Evolutionary conservation across 53 echinoderm and acorn worm species (phyloP).

Genomic region (Antedon mediterranea): DNA sequence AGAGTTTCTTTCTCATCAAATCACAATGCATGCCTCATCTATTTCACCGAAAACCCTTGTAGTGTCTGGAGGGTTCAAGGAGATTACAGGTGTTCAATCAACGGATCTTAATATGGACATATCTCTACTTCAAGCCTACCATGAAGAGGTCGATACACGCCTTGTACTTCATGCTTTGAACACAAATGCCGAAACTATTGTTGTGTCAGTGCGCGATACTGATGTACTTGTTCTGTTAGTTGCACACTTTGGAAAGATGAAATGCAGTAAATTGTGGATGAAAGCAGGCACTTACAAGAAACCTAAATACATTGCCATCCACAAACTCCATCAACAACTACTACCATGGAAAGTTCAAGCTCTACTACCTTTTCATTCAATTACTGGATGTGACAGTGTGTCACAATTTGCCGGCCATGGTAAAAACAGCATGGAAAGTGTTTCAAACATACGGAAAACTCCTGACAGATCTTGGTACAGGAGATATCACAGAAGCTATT

Average conservation of each 20-base stretch:
- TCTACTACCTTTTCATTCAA: slow-evolving; percentile 16
- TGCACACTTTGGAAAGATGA: not conserved
- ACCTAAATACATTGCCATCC: slow-evolving; percentile 7
- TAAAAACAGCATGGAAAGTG: slow-evolving; percentile 11
- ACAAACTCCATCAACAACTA: not conserved
- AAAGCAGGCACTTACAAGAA: slow-evolving; percentile 7
- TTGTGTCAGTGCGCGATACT: slow-evolving; percentile 15
- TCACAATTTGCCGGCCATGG: slow-evolving; percentile 5
- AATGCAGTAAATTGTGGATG: slow-evolving; percentile 10
- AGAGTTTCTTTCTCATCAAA: slow-evolving; percentile 11
- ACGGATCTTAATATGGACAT: not conserved
- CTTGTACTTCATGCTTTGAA: slow-evolving; percentile 11
- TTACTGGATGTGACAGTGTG: slow-evolving; percentile 24
- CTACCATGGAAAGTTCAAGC: not conserved
- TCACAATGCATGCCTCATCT: not conserved
- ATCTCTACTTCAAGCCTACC: not conserved
- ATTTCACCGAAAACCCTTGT: not conserved
- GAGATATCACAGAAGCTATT: too few species aligned
- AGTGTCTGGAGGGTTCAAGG: slow-evolving; percentile 13
- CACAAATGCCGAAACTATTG: not conserved
- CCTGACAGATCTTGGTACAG: not conserved
- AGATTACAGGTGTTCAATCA: not conserved
- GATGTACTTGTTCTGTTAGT: slow-evolving; percentile 18
- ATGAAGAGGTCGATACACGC: slow-evolving; percentile 28
- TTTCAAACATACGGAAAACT: not conserved